phyloP scores from a whole-genome alignment of 1,140 invertebrate species.

The Scaptomyza graminum region DNA sequence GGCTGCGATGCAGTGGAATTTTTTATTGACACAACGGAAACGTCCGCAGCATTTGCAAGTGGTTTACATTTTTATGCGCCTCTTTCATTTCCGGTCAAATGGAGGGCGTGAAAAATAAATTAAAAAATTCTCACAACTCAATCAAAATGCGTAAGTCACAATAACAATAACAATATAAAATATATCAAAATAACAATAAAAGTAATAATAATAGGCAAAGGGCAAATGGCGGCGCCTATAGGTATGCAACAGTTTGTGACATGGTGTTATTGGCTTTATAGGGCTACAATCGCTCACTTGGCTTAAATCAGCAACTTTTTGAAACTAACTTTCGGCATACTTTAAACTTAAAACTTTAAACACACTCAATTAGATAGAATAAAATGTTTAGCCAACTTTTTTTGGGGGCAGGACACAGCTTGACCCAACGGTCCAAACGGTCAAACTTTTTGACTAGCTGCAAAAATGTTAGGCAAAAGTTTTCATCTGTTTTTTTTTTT shows the following conservation, averaged over 20 bases:
- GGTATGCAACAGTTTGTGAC: slow-evolving; percentile 61
- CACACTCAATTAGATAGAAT: slow-evolving; percentile 81
- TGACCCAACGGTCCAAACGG: slow-evolving; percentile 76
- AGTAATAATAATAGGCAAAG: slow-evolving; percentile 22
- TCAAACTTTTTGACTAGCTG: slow-evolving; percentile 79
- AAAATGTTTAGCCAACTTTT: slow-evolving; percentile 79
- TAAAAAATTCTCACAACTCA: slow-evolving; percentile 53
- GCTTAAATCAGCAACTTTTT: slow-evolving; percentile 51
- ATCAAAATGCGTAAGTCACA: slow-evolving; percentile 65
- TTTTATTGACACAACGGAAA: slow-evolving; percentile 57
- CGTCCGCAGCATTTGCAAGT: slow-evolving; percentile 28
- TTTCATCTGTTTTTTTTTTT: slow-evolving; percentile 40
- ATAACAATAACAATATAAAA: slow-evolving; percentile 47
- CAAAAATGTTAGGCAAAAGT: slow-evolving; percentile 69
- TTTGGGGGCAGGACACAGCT: slow-evolving; percentile 67
- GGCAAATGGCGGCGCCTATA: slow-evolving; percentile 14
- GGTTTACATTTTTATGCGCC: slow-evolving; percentile 53
- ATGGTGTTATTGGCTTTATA: slow-evolving; percentile 41
- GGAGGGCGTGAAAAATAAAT: slow-evolving; percentile 61
- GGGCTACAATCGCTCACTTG: slow-evolving; percentile 34
- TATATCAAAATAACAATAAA: slow-evolving; percentile 19
- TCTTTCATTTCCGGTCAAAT: slow-evolving; percentile 52
- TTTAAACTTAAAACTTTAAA: slow-evolving; percentile 82
- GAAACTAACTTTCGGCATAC: slow-evolving; percentile 69
- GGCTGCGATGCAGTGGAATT: slow-evolving; percentile 12